Conservation (phyloP, 2,113 vertebrate species). For the Vanacampus margaritifer region DNA sequence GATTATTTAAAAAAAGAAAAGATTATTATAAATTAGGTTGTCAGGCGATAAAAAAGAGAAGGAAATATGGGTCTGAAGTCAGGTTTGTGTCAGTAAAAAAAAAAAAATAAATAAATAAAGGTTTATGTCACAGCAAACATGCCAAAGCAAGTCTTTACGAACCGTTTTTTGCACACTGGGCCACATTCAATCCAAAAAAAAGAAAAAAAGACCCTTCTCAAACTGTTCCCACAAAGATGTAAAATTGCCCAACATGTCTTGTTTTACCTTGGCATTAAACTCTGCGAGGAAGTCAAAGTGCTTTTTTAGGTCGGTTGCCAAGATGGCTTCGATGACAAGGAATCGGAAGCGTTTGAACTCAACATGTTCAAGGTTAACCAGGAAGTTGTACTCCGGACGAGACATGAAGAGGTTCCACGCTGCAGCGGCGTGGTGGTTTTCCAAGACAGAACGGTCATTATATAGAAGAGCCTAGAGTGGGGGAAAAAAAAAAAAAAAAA, state of each 20-base stretch:
- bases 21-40: too few relatives aligned
- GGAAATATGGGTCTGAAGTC: neutral
- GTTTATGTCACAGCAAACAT: neutral
- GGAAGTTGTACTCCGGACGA: constrained; percentile 91
- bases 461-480: constrained; percentile 85
- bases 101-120: too few relatives aligned
- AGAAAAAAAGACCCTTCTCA: neutral
- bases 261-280: constrained; percentile 92
- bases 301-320: constrained; percentile 98
- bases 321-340: constrained; percentile 95
- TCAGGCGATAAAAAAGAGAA: too few relatives aligned
- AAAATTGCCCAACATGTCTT: neutral
- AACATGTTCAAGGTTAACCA: constrained; percentile 88
- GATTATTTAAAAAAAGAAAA: too few relatives aligned
- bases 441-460: constrained; percentile 94
- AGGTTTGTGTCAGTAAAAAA: neutral
- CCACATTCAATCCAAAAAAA: neutral
- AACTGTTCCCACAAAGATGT: neutral
- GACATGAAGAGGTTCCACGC: constrained; percentile 99
- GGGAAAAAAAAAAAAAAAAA: neutral
- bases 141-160: neutral
- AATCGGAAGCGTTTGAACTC: constrained; percentile 99
- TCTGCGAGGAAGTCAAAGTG: constrained; percentile 97
- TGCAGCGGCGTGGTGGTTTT: constrained; percentile 94
- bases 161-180: neutral